phyloP scores from a whole-genome alignment of 2,888 invertebrate genomes.

The Apoda limacodes region DNA sequence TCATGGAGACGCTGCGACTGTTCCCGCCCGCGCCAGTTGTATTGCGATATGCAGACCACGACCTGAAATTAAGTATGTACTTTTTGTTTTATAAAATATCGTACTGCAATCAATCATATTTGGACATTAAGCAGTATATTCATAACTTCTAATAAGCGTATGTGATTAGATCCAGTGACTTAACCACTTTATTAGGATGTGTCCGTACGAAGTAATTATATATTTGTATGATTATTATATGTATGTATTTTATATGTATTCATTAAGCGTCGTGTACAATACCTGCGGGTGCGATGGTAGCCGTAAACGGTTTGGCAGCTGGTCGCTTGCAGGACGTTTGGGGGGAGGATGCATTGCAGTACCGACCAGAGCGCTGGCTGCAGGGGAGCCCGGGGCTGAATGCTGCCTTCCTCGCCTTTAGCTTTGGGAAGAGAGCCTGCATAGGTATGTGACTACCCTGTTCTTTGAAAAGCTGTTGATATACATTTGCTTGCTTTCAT shows the following conservation, averaged over 20 bases:
- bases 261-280: conserved; percentile 34
- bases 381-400: conserved; percentile 15
- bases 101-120: background rate
- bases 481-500: no score
- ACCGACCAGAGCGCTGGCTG: conserved; percentile 43
- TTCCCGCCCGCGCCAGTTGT: conserved; percentile 34
- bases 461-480: no score
- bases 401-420: conserved; percentile 33
- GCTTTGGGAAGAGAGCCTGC: conserved; percentile 36
- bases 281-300: conserved; percentile 31
- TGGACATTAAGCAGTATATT: no score
- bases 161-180: background rate
- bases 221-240: no score
- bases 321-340: conserved; percentile 34
- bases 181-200: no score
- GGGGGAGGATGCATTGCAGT: conserved; percentile 36
- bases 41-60: conserved; percentile 34
- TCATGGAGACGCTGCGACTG: conserved; percentile 37
- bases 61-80: conserved; percentile 33
- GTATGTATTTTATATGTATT: conserved; percentile 8
- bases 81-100: background rate
- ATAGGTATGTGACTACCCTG: no score
- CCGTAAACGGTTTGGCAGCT: conserved; percentile 34
- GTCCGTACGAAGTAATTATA: no score
- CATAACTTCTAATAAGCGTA: no score